Percentiles rank a stretch among this genome's conserved stretches.
Evolutionary conservation across 2,797 vertebrate genomes (phyloP).

Genomic region (Melanotaenia trifasciata): DNA sequence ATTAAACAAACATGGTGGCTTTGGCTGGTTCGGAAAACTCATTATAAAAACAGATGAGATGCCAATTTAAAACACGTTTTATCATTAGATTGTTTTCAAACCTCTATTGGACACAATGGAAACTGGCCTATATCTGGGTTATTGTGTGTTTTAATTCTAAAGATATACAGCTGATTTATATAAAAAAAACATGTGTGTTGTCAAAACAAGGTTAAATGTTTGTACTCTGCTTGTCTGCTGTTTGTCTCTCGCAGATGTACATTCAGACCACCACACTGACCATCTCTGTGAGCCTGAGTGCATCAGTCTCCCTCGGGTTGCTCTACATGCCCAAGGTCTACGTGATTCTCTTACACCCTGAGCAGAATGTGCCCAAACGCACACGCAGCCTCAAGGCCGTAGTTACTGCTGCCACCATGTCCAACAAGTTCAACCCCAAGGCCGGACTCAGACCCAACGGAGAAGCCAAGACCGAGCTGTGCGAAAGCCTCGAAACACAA

Average conservation of each 20-base stretch:
- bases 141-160: constrained; percentile 63
- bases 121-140: constrained; percentile 55
- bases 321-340: constrained; percentile 99
- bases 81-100: constrained; percentile 26
- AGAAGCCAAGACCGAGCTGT: constrained; percentile 97
- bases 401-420: constrained; percentile 97
- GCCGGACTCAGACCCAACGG: constrained; percentile 95
- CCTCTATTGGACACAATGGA: constrained; percentile 21
- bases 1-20: constrained; percentile 72
- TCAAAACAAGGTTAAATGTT: constrained; percentile 25
- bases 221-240: constrained; percentile 28
- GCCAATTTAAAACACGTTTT: constrained; percentile 50
- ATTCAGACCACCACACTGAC: constrained; percentile 98
- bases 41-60: constrained; percentile 48
- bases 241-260: constrained; percentile 88
- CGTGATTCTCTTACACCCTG: constrained; percentile 97
- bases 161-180: constrained; percentile 68
- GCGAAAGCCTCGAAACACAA: constrained; percentile 96
- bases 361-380: constrained; percentile 98
- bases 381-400: constrained; percentile 98
- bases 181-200: neutral
- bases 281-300: constrained; percentile 98
- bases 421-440: constrained; percentile 99
- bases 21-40: constrained; percentile 24
- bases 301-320: constrained; percentile 97